These are phyloP conservation scores for Ceraclea dissimilis DNA, from an alignment of 2,888 invertebrate genomes.

Conservation along the genomic window DNA sequence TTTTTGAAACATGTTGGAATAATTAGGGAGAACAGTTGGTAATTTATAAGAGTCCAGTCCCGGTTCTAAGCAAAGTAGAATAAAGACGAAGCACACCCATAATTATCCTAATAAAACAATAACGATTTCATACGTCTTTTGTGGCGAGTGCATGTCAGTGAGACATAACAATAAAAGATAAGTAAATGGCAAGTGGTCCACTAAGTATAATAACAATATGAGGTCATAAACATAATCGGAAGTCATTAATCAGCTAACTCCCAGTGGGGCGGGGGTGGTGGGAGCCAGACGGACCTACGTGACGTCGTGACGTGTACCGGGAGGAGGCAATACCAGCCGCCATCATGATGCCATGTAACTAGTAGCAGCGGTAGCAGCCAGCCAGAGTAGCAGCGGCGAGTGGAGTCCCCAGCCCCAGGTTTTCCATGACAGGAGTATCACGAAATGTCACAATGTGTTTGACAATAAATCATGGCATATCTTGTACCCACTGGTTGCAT, in stretches of 20 bases:
- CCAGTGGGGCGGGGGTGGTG: background rate
- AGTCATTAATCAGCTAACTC: slow-evolving; percentile 8
- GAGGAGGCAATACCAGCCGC: too few species aligned
- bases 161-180: slow-evolving; percentile 2
- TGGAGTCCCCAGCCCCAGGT: background rate
- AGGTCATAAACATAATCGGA: slow-evolving; percentile 8
- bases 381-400: background rate
- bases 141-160: background rate
- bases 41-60: too few species aligned
- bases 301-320: too few species aligned
- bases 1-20: too few species aligned
- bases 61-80: too few species aligned
- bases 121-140: too few species aligned
- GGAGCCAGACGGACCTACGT: background rate
- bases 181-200: background rate
- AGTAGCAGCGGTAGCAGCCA: too few species aligned
- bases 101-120: too few species aligned
- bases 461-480: slow-evolving; percentile 1
- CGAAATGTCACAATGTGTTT: background rate
- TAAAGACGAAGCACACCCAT: too few species aligned
- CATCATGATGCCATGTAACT: too few species aligned
- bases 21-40: too few species aligned
- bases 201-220: background rate
- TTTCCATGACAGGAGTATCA: background rate
- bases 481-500: background rate